Base-by-base conservation (phyloP, 2,888 invertebrate genomes). In the Hoplodrina blanda region DNA sequence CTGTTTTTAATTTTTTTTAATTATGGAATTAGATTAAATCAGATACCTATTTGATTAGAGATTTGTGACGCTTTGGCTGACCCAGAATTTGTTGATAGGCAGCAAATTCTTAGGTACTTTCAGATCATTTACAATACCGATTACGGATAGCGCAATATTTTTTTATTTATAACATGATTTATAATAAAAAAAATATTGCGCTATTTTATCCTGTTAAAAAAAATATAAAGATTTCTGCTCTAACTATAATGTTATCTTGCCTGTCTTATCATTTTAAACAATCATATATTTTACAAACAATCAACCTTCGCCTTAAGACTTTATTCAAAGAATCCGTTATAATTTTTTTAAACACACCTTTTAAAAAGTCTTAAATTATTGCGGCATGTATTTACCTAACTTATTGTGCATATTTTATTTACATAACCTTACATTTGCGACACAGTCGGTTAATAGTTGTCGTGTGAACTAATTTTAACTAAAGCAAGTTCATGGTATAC, bases 341-440 rank as follows among this genome's bases (percentile, higher is more conserved):
- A 70, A 80, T 10, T 46, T 46, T n/a, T 37, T 46, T 46, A 46
- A 81, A 72, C 71, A 62, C 74, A 80, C 76, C 80, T 79, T 83
- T 76, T 68, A 76, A 76, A 77, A 79, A 72, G 61, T 82, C 67
- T 55, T 15, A 41, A 76, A 74, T 68, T 69, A 75, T 79, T 83
- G 78, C 73, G 52, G 60, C 78, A 85, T 55, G 33, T 52, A 62
- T 80, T 80, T 83, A 79, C 74, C 54, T 69, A 78, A 80, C 59
- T 77, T 60, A 82, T 81, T 79, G 78, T 83, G 56, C 52, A 68
- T 80, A 76, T 66, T 70, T 76, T 77, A 46, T 84, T 86, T 79
- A 78, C 73, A 78, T 84, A 86, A 82, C 73, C 30, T 15, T 8
- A 60, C 44, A 68, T 69, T 71, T 74, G 57, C 53, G 53, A 60